Base-by-base conservation (phyloP, 2,888 invertebrate genomes). In the Caradrina kadenii region DNA sequence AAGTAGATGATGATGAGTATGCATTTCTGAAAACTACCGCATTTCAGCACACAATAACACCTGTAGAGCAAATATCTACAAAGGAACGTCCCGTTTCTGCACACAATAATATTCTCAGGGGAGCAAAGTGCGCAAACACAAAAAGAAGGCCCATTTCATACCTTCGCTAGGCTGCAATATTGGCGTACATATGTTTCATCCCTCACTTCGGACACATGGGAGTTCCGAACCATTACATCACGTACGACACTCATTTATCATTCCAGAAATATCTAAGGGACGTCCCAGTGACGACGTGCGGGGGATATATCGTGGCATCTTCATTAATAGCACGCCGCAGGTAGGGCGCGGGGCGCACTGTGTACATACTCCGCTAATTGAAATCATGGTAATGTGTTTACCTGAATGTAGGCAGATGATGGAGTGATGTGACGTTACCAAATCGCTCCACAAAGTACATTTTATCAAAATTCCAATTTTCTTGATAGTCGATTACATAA, bases 161-260 rank as follows among this genome's bases (percentile, higher is more conserved):
- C 62, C 55, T 66, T 61, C 39, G 42, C 42, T 45, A 50, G 63
- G 60, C 50, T 81, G 79, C 81, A 83, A 82, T 81, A 81, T 81
- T 48, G 81, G 71, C 49, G 61, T 73, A 83, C 83, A 81, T 73
- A 76, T 83, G 70, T 76, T 71, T 61, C 73, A 76, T 76, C 79
- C 76, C 79, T 83, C 83, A 76, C 76, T 65, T 79, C 74, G 84
- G 87, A 86, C 88, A 85, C 84, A 69, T 55, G 88, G 87, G 88
- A 88, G 84, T 85, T 76, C 73, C 74, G 75, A 78, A 76, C 82
- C 88, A 81, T 90, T 88, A 89, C 89, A 84, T 89, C 91, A 92
- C 91, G 91, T 90, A 80, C 83, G 72, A 82, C 82, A 84, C 86
- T 89, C 91, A 91, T 92, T 92, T 91, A 92, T 92, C 92, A 92